Base-by-base conservation (phyloP, 2,113 vertebrate species). In the Benitochromis conjunctus region DNA sequence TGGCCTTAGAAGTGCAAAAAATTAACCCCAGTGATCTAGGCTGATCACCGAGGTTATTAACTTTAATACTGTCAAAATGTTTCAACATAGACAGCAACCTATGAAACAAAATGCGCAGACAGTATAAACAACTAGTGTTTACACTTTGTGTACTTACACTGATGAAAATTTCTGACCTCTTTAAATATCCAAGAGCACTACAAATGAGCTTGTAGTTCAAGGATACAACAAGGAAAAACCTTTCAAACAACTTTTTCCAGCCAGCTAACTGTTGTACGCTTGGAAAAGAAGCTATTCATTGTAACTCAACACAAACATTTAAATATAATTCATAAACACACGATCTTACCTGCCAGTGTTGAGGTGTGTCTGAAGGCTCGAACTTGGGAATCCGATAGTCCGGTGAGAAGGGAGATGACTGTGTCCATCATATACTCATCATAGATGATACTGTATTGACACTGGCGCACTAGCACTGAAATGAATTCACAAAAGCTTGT, bases 361-460 rank as follows among this genome's bases (percentile, higher is more conserved):
- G 98, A 99, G 89, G 99, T 99, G 97, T 99, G 99, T 95, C 98
- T 97, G 96, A 99, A 99, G 43, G 99, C 99, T 96, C 99, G 96
- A 94, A 99, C 99, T 95, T 99, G 99, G 2, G 99, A 99, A 94
- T 99, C 99, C 9, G 98, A 99, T 69, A 99, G 96, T 94, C 99
- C 99, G 43, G 99, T 99, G 55, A 99, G 98, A 88, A 99, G 97
- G 46, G 99, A 99, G 95, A 99, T 99, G 87, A 99, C 97, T 3
- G 98, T 99, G 88, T 99, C 99, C 99, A 99, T 99, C 98, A 99
- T 99, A 92, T 99, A 99, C 48, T 99, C 99, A 93, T 99, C 99
- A 93, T 99, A 99, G 96, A 99, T 99, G 96, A 99, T 99, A 95
- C 99, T 99, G 92, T 99, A 99, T 53, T 99, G 99, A 96, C 99